Evolutionary conservation across 1,140 invertebrate genomes (phyloP).

Genomic region (Plutomurus gul): DNA sequence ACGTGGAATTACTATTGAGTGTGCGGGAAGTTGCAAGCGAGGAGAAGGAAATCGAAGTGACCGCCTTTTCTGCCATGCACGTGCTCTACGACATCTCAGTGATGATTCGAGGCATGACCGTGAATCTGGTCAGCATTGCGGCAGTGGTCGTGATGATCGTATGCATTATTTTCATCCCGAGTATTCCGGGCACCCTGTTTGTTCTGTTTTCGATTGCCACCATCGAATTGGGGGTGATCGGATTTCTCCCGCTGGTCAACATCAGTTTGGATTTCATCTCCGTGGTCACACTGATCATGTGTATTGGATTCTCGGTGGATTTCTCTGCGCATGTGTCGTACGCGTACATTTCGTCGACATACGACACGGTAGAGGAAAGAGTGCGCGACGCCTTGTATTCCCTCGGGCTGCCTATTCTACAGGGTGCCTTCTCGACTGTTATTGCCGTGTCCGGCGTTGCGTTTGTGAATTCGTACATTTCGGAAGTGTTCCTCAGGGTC

Average conservation of each 20-base stretch:
- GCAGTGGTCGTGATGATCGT: constrained; percentile 93
- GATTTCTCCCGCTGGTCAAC: constrained; percentile 92
- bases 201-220: constrained; percentile 93
- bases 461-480: constrained; percentile 91
- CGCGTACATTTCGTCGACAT: constrained; percentile 74
- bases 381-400: constrained; percentile 84
- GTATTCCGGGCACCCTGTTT: constrained; percentile 87
- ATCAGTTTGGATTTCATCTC: constrained; percentile 84
- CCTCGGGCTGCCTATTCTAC: constrained; percentile 78
- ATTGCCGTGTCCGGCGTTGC: constrained; percentile 83
- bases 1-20: constrained; percentile 87
- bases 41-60: constrained; percentile 55
- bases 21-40: constrained; percentile 70
- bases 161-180: constrained; percentile 94
- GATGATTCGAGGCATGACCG: constrained; percentile 83
- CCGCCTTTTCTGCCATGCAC: constrained; percentile 90
- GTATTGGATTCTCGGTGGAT: constrained; percentile 86
- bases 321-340: constrained; percentile 73
- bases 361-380: constrained; percentile 70
- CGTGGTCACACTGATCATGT: constrained; percentile 97
- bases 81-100: constrained; percentile 95
- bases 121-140: constrained; percentile 89
- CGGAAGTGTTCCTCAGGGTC: constrained; percentile 97
- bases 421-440: constrained; percentile 90
- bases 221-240: constrained; percentile 91